phyloP scores from a whole-genome alignment of 2,888 invertebrate species.

The Yponomeuta malinellus region DNA sequence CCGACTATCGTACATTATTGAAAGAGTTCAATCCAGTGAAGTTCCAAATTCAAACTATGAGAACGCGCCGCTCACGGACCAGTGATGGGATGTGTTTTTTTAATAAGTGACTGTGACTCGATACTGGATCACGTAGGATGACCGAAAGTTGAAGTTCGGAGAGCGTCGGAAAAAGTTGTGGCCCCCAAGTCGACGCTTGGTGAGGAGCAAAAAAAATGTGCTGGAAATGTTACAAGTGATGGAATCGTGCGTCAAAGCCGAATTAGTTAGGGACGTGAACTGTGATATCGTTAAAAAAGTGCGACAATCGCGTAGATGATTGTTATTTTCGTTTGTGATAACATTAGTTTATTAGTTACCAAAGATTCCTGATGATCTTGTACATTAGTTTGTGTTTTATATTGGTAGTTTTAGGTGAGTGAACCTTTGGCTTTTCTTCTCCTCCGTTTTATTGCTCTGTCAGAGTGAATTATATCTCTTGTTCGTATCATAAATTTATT shows the following conservation, averaged over 20 bases:
- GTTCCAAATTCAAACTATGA: slow-evolving; percentile 37
- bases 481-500: slow-evolving; percentile 10
- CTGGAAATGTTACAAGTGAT: slow-evolving; percentile 56
- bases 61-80: slow-evolving; percentile 24
- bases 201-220: slow-evolving; percentile 55
- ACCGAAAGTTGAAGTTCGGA: slow-evolving; percentile 61
- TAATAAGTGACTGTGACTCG: slow-evolving; percentile 28
- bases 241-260: slow-evolving; percentile 71
- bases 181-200: slow-evolving; percentile 53
- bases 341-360: slow-evolving; percentile 72
- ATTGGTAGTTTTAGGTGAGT: slow-evolving; percentile 75
- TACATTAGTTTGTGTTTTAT: slow-evolving; percentile 75
- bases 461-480: background rate
- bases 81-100: slow-evolving; percentile 56
- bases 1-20: slow-evolving; percentile 64
- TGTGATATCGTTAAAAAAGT: slow-evolving; percentile 62
- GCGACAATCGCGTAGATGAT: slow-evolving; percentile 71
- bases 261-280: slow-evolving; percentile 72
- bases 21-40: slow-evolving; percentile 44
- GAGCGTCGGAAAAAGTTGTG: slow-evolving; percentile 56
- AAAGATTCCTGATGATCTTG: slow-evolving; percentile 76
- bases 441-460: background rate
- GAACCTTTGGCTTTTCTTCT: slow-evolving; percentile 12
- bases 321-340: slow-evolving; percentile 67
- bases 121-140: slow-evolving; percentile 52